Evolutionary conservation across 2,113 vertebrate genomes (phyloP).

Genomic region (Pipra filicauda): DNA sequence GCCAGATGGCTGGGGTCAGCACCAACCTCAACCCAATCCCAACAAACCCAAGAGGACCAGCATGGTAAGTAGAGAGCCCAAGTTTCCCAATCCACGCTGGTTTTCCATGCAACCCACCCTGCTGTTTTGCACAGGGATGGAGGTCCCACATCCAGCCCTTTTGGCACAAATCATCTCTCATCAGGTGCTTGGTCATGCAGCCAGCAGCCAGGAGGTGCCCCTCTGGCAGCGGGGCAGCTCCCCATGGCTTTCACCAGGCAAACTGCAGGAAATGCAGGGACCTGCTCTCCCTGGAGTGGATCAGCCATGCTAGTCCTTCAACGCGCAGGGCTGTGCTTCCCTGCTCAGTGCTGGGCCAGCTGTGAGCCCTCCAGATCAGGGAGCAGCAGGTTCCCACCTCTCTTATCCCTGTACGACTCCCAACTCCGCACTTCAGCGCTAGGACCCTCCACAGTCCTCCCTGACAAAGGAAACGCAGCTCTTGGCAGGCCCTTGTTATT

Average conservation of each 20-base stretch:
- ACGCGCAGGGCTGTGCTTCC: not conserved
- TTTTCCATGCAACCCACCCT: not conserved
- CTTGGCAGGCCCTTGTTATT: constrained; percentile 62
- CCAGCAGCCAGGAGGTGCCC: not conserved
- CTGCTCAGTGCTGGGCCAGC: accelerated
- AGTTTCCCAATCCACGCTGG: not conserved
- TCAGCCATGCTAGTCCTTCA: not conserved
- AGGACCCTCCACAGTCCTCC: not conserved
- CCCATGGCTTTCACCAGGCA: not conserved
- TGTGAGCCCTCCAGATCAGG: accelerated
- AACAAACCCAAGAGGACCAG: not conserved
- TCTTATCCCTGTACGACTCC: not conserved
- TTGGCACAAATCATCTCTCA: accelerated
- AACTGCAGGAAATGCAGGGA: not conserved
- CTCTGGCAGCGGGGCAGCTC: not conserved
- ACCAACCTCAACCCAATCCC: not conserved
- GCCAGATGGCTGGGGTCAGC: not conserved
- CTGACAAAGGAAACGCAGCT: not conserved
- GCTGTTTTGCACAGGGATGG: not conserved
- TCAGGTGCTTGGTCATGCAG: not conserved
- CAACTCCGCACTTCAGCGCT: accelerated
- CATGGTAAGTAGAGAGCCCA: not conserved
- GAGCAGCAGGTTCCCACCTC: not conserved
- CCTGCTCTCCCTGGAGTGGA: accelerated
- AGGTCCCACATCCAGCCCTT: accelerated